Evolutionary conservation across 2,797 vertebrate species (phyloP).

Genomic region (Poecilia picta): DNA sequence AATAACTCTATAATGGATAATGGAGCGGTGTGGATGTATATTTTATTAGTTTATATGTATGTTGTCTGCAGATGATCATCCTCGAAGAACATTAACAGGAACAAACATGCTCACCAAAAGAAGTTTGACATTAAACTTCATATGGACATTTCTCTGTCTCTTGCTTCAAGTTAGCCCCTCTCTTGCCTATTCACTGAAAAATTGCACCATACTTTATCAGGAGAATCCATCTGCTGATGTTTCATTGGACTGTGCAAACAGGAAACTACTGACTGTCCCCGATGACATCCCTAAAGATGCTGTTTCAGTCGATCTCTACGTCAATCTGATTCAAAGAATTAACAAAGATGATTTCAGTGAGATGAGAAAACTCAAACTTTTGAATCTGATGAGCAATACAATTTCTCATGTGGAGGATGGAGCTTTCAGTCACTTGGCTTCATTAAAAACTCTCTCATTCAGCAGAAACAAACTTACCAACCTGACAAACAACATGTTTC

Average conservation of each 20-base stretch:
- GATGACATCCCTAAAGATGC: slow-evolving; percentile 29
- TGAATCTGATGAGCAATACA: fast-evolving
- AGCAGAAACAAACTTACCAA: neutral
- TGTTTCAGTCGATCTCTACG: fast-evolving
- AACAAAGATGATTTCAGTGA: neutral
- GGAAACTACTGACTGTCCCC: slow-evolving; percentile 12
- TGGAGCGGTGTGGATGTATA: neutral
- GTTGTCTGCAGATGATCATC: neutral
- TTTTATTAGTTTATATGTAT: neutral
- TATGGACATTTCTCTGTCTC: neutral
- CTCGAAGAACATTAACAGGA: neutral
- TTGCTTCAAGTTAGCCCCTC: neutral
- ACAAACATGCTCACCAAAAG: neutral
- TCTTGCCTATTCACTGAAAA: slow-evolving; percentile 23
- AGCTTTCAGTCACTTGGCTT: slow-evolving; percentile 1
- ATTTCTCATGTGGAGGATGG: slow-evolving; percentile 29
- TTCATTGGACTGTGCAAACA: neutral
- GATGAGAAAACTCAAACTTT: slow-evolving; percentile 3
- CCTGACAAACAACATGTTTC: slow-evolving; percentile 21
- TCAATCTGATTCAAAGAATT: neutral
- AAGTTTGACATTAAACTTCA: neutral
- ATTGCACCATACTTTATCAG: neutral
- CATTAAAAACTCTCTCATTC: neutral
- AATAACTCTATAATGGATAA: neutral
- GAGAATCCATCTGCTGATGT: neutral